These are phyloP conservation scores for Catostomus latipinnis DNA, from an alignment of 2,797 vertebrate genomes.

Conservation along the genomic window DNA sequence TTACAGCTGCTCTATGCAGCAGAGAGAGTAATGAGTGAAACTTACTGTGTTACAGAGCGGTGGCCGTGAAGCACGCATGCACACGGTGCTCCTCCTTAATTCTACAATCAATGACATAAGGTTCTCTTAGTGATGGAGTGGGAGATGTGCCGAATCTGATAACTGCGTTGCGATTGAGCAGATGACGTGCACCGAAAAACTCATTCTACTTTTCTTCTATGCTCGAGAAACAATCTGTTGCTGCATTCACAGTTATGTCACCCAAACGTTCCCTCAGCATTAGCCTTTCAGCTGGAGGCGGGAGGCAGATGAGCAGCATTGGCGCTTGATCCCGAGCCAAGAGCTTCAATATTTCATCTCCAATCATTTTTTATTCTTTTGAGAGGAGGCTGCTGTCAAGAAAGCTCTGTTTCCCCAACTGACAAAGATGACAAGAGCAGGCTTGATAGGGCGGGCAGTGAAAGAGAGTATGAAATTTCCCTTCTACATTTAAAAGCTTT, in stretches of 20 bases:
- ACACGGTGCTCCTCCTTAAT: slow-evolving; percentile 16
- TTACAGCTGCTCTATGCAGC: slow-evolving; percentile 46
- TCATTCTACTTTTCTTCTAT: neutral
- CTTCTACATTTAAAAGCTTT: slow-evolving; percentile 42
- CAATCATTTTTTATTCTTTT: slow-evolving; percentile 56
- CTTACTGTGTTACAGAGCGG: slow-evolving; percentile 16
- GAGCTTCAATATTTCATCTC: slow-evolving; percentile 55
- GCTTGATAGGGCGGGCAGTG: slow-evolving; percentile 59
- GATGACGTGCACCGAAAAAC: neutral
- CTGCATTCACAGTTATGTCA: slow-evolving; percentile 25
- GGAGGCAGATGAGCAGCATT: slow-evolving; percentile 32
- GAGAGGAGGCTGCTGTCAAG: slow-evolving; percentile 46
- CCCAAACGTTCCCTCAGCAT: slow-evolving; percentile 37
- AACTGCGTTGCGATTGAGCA: slow-evolving; percentile 12
- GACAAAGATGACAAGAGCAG: slow-evolving; percentile 47
- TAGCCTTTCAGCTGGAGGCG: slow-evolving; percentile 32
- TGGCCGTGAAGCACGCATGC: slow-evolving; percentile 22
- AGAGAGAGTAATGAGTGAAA: slow-evolving; percentile 15
- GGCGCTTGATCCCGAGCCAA: slow-evolving; percentile 39
- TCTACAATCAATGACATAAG: slow-evolving; percentile 7
- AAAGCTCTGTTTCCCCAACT: slow-evolving; percentile 24
- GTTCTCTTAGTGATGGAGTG: neutral
- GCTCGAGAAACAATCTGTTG: slow-evolving; percentile 55
- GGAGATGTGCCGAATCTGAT: slow-evolving; percentile 1
- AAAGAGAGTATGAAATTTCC: slow-evolving; percentile 35